Evolutionary conservation across 1,140 invertebrate genomes (phyloP), one percentile per base, ranked within the genome.

Genomic region (Spodoptera frugiperda): DNA sequence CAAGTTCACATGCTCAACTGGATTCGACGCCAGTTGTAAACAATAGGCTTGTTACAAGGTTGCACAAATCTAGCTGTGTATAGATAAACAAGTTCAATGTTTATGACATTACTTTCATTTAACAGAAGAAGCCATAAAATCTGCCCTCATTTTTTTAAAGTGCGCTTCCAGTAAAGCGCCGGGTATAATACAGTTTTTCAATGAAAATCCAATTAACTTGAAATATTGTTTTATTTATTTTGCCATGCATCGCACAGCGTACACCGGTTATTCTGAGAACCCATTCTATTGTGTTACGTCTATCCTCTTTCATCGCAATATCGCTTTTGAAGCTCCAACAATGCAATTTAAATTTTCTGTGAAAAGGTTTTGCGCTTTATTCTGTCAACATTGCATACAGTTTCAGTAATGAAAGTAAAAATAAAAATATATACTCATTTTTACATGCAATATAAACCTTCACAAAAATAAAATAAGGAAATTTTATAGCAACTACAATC

Each of bases 161-260:
- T 33, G 0, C 8, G 33, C 4, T 25, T 59, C n/a, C 14, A 33
- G 33, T n/a, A 2, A 59, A 59, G 25, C 10, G 9, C 17, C 17
- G 2, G 5, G 33, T 2, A 44, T 44, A 61, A 19, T 39, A 44
- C 17, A 61, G 33, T 61, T 44, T 61, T 61, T 39, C 57, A 39
- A 44, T 44, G 57, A 44, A 61, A 61, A 61, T 44, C 57, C 30
- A 44, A 61, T 39, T 61, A 61, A 3, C 15, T 30, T 19, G n/a
- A 33, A 17, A 39, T n/a, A n/a, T 44, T 44, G n/a, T 15, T 61
- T 61, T 17, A 44, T 44, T 17, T 19, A 39, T 1, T 44, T 61
- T 19, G 17, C 15, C 4, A 61, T 61, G 30, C 15, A 17, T 15
- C 3, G 55, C 30, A n/a, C 57, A 39, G 2, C 2, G 54, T 30